Evolutionary conservation across 2,113 vertebrate genomes (phyloP), one percentile per base, ranked within the genome.

Genomic region (Chaetura pelagica): DNA sequence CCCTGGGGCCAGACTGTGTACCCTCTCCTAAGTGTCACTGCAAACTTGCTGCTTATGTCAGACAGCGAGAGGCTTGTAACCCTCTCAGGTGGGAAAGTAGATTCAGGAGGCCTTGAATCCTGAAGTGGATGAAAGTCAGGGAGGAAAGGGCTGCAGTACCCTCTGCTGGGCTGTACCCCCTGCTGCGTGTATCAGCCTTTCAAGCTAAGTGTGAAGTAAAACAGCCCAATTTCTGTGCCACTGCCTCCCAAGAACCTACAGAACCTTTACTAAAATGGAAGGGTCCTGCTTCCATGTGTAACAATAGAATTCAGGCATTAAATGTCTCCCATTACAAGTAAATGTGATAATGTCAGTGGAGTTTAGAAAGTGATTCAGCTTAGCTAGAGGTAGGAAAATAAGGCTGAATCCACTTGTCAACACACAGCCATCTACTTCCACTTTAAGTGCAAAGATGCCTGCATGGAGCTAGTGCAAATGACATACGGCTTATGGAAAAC

Each of bases 391-490:
- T 38, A 51, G 22, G 46, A 46, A 64, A 90, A 42, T 40, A 46
- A 34, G 34, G 49, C 44, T 77, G 35, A 73, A 73, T 46, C 27
- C 16, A n/a, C 42, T 22, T 64, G n/a, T 20, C 30, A 1, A 2
- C 23, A 52, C 23, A 15, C 5, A 84, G 32, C 24, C 29, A 12
- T 27, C 40, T 52, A 16, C 32, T 64, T 61, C 49, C 55, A 27
- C 46, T n/a, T 21, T 46, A 61, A 90, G 74, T 2, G 8, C 42
- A 59, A 30, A 57, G 32, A 27, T 0, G 0, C 14, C 29, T 64
- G 30, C 16, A 12, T 5, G 29, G 51, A 63, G 49, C 64, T 46
- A 68, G n/a, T 0, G 0, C 44, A 40, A 32, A 24, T 46, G 54
- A 38, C 2, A 3, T 14, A 19, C 0, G 2, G 55, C 26, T 48